phyloP scores from a whole-genome alignment of 30 jellyfish, hydroid and myxozoan species.

The Haliclystus octoradiatus region DNA sequence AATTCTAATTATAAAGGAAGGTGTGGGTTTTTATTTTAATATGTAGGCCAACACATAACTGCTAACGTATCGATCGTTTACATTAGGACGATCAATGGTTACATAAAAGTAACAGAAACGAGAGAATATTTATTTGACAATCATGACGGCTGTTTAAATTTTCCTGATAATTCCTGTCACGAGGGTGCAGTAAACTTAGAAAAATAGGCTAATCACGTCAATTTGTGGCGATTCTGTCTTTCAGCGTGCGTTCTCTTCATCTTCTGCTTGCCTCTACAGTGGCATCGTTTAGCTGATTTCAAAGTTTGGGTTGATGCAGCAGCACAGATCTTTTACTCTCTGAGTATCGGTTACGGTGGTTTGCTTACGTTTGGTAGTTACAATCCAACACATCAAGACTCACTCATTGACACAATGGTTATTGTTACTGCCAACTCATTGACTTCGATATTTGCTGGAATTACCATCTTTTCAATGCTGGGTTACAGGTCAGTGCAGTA shows the following conservation, averaged over 20 bases:
- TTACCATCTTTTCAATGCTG: conserved; percentile 67
- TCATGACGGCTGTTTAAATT: no score
- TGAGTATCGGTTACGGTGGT: conserved; percentile 79
- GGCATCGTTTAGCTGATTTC: conserved; percentile 62
- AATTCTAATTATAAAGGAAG: no score
- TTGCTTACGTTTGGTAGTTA: conserved; percentile 79
- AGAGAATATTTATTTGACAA: no score
- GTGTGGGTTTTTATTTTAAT: no score
- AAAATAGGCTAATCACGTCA: no score
- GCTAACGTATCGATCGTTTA: no score
- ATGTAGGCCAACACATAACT: no score
- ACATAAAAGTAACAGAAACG: no score
- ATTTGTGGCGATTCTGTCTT: no score
- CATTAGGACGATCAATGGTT: no score
- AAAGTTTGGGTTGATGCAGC: conserved; percentile 92
- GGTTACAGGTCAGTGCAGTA: conserved; percentile 73
- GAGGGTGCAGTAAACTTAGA: no score
- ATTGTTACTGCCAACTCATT: conserved; percentile 57
- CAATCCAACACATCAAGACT: conserved; percentile 63
- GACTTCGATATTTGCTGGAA: conserved; percentile 82
- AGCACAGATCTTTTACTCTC: conserved; percentile 77
- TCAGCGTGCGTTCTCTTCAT: background rate
- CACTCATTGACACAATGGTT: conserved; percentile 53
- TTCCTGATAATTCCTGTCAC: no score
- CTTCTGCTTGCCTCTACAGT: conserved; percentile 13